Conservation (phyloP, 2,888 invertebrate genomes). For the Ethmia dodecea region DNA sequence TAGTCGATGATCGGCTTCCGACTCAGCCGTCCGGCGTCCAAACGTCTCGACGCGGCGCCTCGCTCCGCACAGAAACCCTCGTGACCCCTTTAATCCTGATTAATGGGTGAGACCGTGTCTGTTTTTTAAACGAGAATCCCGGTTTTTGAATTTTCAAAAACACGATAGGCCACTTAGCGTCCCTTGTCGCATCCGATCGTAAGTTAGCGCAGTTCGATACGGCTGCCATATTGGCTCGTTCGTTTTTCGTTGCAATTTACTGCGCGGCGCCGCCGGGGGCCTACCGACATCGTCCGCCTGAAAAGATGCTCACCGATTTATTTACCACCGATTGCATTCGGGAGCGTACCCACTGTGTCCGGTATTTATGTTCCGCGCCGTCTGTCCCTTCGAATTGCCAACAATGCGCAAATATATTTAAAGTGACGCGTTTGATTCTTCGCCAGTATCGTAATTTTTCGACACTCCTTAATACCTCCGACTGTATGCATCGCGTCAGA, state of each 20-base stretch:
- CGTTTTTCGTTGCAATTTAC: constrained; percentile 70
- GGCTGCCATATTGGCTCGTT: constrained; percentile 62
- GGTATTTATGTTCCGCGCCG: constrained; percentile 63
- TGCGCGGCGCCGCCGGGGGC: constrained; percentile 54
- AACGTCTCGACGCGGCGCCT: constrained; percentile 1
- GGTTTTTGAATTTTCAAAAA: constrained; percentile 60
- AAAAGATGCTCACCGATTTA: constrained; percentile 61
- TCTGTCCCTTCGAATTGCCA: constrained; percentile 48
- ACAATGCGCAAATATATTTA: constrained; percentile 67
- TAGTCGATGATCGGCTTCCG: no score
- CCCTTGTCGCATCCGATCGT: constrained; percentile 59
- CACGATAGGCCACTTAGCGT: constrained; percentile 74
- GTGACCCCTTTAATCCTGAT: constrained; percentile 58
- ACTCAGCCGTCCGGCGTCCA: constrained; percentile 15
- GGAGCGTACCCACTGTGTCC: constrained; percentile 58
- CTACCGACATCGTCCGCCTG: constrained; percentile 42
- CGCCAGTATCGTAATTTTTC: constrained; percentile 55
- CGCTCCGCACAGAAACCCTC: constrained; percentile 29
- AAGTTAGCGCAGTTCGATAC: constrained; percentile 66
- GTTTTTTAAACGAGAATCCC: constrained; percentile 48
- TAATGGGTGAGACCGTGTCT: constrained; percentile 43
- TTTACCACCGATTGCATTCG: constrained; percentile 57
- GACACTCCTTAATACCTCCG: constrained; percentile 42
- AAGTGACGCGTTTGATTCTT: constrained; percentile 55
- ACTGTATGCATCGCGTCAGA: constrained; percentile 37